Conservation (phyloP, 2,797 vertebrate species). For the Danio tinwini region DNA sequence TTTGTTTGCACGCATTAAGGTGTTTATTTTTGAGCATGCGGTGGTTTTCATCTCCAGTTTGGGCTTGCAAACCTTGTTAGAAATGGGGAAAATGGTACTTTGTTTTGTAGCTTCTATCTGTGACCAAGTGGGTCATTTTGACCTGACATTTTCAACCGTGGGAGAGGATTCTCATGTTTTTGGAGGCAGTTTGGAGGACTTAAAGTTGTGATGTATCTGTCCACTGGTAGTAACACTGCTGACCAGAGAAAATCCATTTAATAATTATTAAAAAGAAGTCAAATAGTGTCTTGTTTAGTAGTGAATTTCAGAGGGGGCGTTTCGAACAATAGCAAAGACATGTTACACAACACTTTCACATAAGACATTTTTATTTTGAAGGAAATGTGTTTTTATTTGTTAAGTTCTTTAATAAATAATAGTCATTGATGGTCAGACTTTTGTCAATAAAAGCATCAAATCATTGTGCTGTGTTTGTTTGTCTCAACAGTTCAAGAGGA, state of each 20-base stretch:
- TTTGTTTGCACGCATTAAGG: slow-evolving; percentile 10
- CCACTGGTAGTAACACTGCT: slow-evolving; percentile 10
- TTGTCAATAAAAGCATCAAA: background rate
- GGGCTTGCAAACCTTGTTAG: slow-evolving; percentile 1
- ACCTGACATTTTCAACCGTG: slow-evolving; percentile 45
- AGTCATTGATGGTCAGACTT: background rate
- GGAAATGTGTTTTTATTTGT: background rate
- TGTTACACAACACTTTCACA: slow-evolving; percentile 10
- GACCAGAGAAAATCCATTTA: slow-evolving; percentile 11
- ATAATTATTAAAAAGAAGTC: background rate
- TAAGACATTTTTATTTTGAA: background rate
- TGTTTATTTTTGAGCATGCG: background rate
- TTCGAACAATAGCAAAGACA: background rate
- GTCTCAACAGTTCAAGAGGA: slow-evolving; percentile 95
- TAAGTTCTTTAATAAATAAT: background rate
- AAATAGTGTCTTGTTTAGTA: slow-evolving; percentile 12
- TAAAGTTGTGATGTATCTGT: slow-evolving; percentile 41
- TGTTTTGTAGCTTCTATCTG: slow-evolving; percentile 24
- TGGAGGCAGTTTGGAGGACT: slow-evolving; percentile 24
- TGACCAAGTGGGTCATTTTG: slow-evolving; percentile 52
- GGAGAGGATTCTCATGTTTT: slow-evolving; percentile 46
- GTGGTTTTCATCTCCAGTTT: slow-evolving; percentile 3
- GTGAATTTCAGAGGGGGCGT: background rate
- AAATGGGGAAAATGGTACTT: background rate
- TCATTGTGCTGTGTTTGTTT: slow-evolving; percentile 1